A percentile compares a stretch with the other conserved stretches of the same genome.
phyloP scores from a whole-genome alignment of 1,140 invertebrate genomes.

The Drosophila tristis region DNA sequence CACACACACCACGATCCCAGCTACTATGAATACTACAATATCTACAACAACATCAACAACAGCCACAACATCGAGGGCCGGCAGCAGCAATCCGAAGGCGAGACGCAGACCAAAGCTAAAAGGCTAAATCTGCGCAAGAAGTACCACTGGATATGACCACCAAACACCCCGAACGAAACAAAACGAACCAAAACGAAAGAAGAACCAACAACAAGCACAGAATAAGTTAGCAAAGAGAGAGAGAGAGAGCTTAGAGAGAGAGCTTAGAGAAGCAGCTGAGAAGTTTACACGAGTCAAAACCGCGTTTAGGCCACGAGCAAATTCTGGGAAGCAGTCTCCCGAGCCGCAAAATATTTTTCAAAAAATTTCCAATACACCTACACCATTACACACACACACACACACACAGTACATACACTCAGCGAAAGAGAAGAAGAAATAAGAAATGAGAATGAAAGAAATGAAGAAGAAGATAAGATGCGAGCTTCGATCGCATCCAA shows the following conservation, averaged over 20 bases:
- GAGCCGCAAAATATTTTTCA: constrained; percentile 71
- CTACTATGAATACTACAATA: constrained; percentile 21
- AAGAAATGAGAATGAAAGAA: constrained; percentile 27
- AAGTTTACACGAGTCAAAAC: constrained; percentile 37
- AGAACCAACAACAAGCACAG: neutral
- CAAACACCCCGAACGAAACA: constrained; percentile 20
- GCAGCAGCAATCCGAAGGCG: constrained; percentile 53
- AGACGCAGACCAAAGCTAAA: constrained; percentile 71
- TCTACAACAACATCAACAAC: constrained; percentile 37
- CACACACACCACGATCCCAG: constrained; percentile 18
- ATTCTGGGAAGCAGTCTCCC: constrained; percentile 26
- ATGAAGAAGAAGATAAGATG: constrained; percentile 13
- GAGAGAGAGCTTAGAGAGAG: constrained; percentile 10
- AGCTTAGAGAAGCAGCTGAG: constrained; percentile 25
- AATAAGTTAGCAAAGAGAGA: neutral
- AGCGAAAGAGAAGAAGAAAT: constrained; percentile 28
- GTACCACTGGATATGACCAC: constrained; percentile 71
- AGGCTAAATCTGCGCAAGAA: constrained; percentile 77
- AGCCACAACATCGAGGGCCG: constrained; percentile 26
- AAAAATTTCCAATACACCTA: constrained; percentile 60
- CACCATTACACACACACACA: constrained; percentile 29
- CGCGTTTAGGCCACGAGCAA: constrained; percentile 53
- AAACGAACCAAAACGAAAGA: constrained; percentile 1
- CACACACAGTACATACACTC: constrained; percentile 29
- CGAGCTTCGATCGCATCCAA: too few relatives aligned